Percentiles rank a stretch among this genome's conserved stretches.
These are phyloP conservation scores for Asbolus verrucosus DNA, from an alignment of 1,140 invertebrate genomes.

Conservation along the genomic window DNA sequence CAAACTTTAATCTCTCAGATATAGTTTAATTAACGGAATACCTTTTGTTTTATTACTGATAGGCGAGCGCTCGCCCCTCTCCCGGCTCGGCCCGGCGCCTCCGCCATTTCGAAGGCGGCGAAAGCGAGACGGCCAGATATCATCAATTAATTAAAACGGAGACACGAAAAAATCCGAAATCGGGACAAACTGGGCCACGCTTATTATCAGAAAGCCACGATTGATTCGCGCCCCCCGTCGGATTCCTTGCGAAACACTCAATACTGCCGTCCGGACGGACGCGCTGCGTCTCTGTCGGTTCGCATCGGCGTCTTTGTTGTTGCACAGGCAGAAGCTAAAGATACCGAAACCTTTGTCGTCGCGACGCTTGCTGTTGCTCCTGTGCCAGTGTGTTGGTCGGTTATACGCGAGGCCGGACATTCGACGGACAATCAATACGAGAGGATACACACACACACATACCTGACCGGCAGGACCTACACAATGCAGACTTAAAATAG, in stretches of 20 bases:
- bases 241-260: conserved; percentile 29
- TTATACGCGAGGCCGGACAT: conserved; percentile 29
- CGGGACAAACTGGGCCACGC: not conserved
- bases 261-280: conserved; percentile 32
- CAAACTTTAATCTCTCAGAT: conserved; percentile 54
- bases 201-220: conserved; percentile 4
- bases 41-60: conserved; percentile 50
- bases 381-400: conserved; percentile 16
- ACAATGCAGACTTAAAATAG: not conserved
- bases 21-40: conserved; percentile 53
- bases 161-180: conserved; percentile 15
- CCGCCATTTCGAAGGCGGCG: not conserved
- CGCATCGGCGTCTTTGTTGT: conserved; percentile 8
- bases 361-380: conserved; percentile 24
- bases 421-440: conserved; percentile 33
- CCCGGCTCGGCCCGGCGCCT: conserved; percentile 4
- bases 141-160: conserved; percentile 1
- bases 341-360: conserved; percentile 35
- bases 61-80: not conserved
- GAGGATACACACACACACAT: not conserved
- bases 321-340: conserved; percentile 18
- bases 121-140: too few relatives aligned
- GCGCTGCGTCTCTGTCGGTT: conserved; percentile 20
- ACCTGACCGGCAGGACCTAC: not conserved
- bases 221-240: conserved; percentile 13